Evolutionary conservation across 1,140 invertebrate species (phyloP).

Genomic region (Orussus abietinus): DNA sequence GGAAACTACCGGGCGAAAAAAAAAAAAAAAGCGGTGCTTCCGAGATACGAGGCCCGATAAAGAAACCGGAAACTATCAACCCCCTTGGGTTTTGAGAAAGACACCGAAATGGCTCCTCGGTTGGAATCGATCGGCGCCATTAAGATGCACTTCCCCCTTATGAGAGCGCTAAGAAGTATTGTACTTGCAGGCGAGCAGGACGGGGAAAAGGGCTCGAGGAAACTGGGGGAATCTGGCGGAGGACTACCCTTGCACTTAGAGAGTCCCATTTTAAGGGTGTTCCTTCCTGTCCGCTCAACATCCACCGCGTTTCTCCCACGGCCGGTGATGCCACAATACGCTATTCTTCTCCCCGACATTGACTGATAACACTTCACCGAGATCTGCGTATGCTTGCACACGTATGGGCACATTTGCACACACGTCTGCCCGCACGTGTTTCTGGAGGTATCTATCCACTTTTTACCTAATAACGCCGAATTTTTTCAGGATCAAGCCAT

Average conservation of each 20-base stretch:
- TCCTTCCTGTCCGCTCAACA: conserved; percentile 17
- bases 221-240: conserved; percentile 17
- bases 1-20: background rate
- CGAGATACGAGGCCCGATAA: too few relatives aligned
- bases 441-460: too few relatives aligned
- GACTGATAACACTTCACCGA: conserved; percentile 37
- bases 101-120: background rate
- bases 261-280: conserved; percentile 30
- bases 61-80: too few relatives aligned
- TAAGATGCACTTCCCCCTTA: too few relatives aligned
- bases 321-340: conserved; percentile 33
- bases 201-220: background rate
- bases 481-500: too few relatives aligned
- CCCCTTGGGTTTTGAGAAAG: background rate
- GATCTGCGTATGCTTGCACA: conserved; percentile 22
- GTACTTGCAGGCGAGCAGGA: too few relatives aligned
- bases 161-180: too few relatives aligned
- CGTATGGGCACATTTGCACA: too few relatives aligned
- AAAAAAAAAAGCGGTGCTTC: too few relatives aligned
- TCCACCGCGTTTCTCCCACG: conserved; percentile 15
- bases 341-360: conserved; percentile 42
- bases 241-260: conserved; percentile 29
- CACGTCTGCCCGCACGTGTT: too few relatives aligned
- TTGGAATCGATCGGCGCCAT: too few relatives aligned
- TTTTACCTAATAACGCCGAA: too few relatives aligned